These are phyloP conservation scores for Oceanodroma tethys DNA, from an alignment of 2,113 vertebrate species.

Conservation along the genomic window DNA sequence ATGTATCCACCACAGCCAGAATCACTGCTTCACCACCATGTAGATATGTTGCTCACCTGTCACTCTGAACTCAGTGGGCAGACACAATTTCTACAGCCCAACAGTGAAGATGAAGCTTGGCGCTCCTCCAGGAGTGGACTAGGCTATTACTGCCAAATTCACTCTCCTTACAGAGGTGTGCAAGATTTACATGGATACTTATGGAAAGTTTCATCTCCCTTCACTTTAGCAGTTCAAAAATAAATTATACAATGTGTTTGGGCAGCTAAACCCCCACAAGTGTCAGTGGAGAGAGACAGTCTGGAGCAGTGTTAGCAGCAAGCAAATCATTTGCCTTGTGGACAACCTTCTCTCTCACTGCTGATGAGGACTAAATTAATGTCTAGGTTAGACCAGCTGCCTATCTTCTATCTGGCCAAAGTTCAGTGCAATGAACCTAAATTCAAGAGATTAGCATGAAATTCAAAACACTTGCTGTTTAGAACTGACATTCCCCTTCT, in stretches of 20 bases:
- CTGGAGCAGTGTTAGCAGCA: background rate
- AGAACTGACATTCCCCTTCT: background rate
- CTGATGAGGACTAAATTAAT: background rate
- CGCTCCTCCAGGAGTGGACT: background rate
- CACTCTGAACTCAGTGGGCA: background rate
- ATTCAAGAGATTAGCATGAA: background rate
- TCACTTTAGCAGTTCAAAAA: background rate
- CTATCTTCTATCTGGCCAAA: background rate
- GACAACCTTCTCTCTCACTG: background rate
- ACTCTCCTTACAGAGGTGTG: background rate
- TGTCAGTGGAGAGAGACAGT: background rate
- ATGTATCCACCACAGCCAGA: background rate
- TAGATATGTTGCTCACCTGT: accelerated
- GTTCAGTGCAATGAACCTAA: background rate
- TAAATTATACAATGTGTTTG: background rate
- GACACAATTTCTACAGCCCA: background rate
- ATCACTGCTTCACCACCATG: background rate
- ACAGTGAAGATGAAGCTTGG: background rate
- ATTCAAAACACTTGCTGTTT: background rate
- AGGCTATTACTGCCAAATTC: background rate
- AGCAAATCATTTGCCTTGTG: accelerated
- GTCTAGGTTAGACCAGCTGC: background rate
- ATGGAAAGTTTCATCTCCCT: background rate
- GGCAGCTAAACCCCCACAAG: background rate
- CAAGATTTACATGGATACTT: background rate